Percentiles rank a stretch among this genome's conserved stretches.
These are phyloP conservation scores for Speoplatyrhinus poulsoni DNA, from an alignment of 2,113 vertebrate species.

Conservation along the genomic window DNA sequence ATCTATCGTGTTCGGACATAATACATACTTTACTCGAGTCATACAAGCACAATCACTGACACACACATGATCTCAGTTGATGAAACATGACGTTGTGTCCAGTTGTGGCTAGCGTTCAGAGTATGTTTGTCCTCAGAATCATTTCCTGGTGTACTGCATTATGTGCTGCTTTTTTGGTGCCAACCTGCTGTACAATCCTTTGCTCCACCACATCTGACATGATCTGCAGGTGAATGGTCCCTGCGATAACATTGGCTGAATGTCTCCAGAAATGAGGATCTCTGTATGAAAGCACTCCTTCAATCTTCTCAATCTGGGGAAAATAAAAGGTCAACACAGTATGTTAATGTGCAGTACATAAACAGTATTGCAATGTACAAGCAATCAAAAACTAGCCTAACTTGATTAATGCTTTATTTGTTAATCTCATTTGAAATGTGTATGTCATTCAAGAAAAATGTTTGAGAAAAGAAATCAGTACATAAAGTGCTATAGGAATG, in stretches of 20 bases:
- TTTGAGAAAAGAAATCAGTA: background rate
- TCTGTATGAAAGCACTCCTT: slow-evolving; percentile 94
- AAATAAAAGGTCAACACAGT: background rate
- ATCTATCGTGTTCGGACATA: too few relatives aligned
- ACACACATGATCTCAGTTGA: too few relatives aligned
- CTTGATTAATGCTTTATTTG: background rate
- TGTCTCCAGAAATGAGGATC: slow-evolving; percentile 98
- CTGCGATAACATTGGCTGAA: slow-evolving; percentile 89
- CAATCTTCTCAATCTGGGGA: slow-evolving; percentile 91
- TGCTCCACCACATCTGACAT: slow-evolving; percentile 92
- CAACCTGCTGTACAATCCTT: slow-evolving; percentile 93
- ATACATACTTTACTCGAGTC: too few relatives aligned
- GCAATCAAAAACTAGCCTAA: too few relatives aligned
- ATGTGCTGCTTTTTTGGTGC: background rate
- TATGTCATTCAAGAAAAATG: background rate
- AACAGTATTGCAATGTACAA: background rate
- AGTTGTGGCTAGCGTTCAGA: too few relatives aligned
- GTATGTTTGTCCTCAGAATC: too few relatives aligned
- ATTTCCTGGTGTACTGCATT: slow-evolving; percentile 6
- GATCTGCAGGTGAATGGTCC: slow-evolving; percentile 95
- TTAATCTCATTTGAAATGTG: background rate
- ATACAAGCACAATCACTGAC: too few relatives aligned
- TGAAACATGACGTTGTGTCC: too few relatives aligned
- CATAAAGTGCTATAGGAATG: too few relatives aligned
- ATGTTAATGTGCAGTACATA: background rate